These are phyloP conservation scores for Cyclophora albipunctata DNA, from an alignment of 2,888 invertebrate genomes.

Conservation along the genomic window DNA sequence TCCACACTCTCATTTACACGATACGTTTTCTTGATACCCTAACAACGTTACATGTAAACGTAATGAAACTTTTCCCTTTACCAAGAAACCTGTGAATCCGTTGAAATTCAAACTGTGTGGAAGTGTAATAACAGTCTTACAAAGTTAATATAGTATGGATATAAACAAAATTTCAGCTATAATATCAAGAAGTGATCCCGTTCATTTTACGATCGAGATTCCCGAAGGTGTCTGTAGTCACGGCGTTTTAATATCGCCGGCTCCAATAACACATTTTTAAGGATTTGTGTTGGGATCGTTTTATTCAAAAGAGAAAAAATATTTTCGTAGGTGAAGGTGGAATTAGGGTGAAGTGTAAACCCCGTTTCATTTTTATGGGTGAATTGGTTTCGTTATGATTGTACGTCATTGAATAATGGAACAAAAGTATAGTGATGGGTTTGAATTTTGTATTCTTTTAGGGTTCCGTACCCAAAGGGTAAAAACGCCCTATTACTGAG, in stretches of 20 bases:
- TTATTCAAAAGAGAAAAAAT: conserved; percentile 42
- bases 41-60: too few species aligned
- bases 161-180: conserved; percentile 22
- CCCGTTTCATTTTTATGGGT: conserved; percentile 35
- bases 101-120: too few species aligned
- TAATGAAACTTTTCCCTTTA: too few species aligned
- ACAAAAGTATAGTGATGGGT: too few species aligned
- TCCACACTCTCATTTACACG: too few species aligned
- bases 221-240: conserved; percentile 19
- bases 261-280: conserved; percentile 52
- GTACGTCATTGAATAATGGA: conserved; percentile 6
- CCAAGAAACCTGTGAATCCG: too few species aligned
- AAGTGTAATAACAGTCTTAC: conserved; percentile 9
- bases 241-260: conserved; percentile 32
- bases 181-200: conserved; percentile 28
- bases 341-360: conserved; percentile 35
- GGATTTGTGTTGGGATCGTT: conserved; percentile 47
- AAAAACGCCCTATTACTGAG: too few species aligned
- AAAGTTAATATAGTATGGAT: conserved; percentile 16
- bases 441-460: too few species aligned
- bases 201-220: conserved; percentile 21
- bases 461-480: too few species aligned
- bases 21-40: too few species aligned
- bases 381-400: conserved; percentile 27
- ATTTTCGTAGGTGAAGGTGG: conserved; percentile 37